Evolutionary conservation across 2,113 vertebrate species (phyloP), one percentile per base, ranked within the genome.

Genomic region (Bombycilla garrulus): DNA sequence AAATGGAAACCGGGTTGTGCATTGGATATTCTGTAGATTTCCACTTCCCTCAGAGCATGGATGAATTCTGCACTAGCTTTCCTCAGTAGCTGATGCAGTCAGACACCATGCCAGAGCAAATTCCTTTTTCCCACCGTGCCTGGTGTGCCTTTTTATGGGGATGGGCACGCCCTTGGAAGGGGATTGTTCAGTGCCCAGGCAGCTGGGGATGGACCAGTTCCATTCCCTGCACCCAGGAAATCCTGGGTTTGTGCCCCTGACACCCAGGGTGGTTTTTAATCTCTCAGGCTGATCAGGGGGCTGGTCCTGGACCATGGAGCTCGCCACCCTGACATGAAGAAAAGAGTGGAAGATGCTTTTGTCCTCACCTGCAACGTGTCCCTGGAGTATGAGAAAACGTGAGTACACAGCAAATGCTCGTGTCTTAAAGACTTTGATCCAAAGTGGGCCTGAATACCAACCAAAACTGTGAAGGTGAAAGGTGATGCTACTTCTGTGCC

Each of bases 251-350:
- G 10, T 35, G 1, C 3, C 6, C 53, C 2, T 48, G 42, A 66
- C 16, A 38, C 11, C 33, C 16, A 15, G 28, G 29, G 24, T 11
- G 40, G 6, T 42, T 69, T 69, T 67, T 21, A 1, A 44, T 86
- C 93, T 70, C 65, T 15, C 87, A 98, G 98, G 81, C 96, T 98
- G 82, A 99, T 99, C 79, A 97, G 98, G 97, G 99, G 99, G 5
- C 96, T 99, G 92, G 99, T 99, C 81, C 95, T 99, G 98, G 99
- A 99, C 93, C 99, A 99, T 4, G 99, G 99, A 5, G 99, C 99
- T 73, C 98, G 99, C 65, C 99, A 99, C 96, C 99, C 99, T 61
- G 99, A 99, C 96, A 99, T 99, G 99, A 99, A 98, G 97, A 99
- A 99, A 93, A 98, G 99, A 81, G 98, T 99, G 71, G 99, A 99